A percentile compares a stretch with the other conserved stretches of the same genome.
These are phyloP conservation scores for Drosophila mimetica DNA, from an alignment of 2,888 invertebrate genomes.

Conservation along the genomic window DNA sequence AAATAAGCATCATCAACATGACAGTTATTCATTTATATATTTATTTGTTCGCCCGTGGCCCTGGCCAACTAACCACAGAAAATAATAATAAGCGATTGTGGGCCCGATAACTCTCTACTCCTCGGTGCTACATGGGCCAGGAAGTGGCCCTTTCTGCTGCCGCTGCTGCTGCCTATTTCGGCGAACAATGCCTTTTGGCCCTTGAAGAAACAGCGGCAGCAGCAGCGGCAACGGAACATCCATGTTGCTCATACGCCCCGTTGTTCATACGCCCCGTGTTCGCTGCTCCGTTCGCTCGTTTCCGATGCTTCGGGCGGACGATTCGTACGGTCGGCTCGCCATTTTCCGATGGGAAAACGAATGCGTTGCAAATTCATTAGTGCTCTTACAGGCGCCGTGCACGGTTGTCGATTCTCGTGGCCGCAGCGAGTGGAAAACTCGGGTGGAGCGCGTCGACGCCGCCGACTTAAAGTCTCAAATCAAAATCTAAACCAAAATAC, in stretches of 20 bases:
- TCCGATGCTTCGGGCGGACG: constrained; percentile 15
- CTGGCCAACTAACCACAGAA: constrained; percentile 52
- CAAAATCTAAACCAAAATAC: constrained; percentile 6
- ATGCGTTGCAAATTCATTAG: constrained; percentile 79
- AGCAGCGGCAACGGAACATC: constrained; percentile 37
- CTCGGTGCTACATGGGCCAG: constrained; percentile 24
- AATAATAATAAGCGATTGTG: constrained; percentile 57
- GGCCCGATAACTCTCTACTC: constrained; percentile 49
- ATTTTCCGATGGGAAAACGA: constrained; percentile 47
- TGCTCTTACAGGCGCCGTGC: constrained; percentile 84
- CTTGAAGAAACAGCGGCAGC: constrained; percentile 33
- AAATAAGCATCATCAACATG: constrained; percentile 61
- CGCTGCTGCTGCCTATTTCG: not conserved
- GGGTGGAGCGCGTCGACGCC: constrained; percentile 68
- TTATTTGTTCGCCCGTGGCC: constrained; percentile 46
- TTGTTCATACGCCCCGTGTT: constrained; percentile 62
- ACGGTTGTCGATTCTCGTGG: constrained; percentile 79
- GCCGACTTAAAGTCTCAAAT: constrained; percentile 55
- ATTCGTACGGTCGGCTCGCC: constrained; percentile 47
- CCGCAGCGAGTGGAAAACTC: constrained; percentile 47
- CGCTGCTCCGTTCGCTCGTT: constrained; percentile 36
- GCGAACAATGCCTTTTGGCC: constrained; percentile 28
- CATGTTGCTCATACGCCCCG: constrained; percentile 73
- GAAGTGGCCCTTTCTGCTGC: constrained; percentile 18
- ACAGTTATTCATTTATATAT: constrained; percentile 63